These are phyloP conservation scores for Lepidocyrtoides sp. DNA, from an alignment of 2,888 invertebrate species.

Conservation along the genomic window DNA sequence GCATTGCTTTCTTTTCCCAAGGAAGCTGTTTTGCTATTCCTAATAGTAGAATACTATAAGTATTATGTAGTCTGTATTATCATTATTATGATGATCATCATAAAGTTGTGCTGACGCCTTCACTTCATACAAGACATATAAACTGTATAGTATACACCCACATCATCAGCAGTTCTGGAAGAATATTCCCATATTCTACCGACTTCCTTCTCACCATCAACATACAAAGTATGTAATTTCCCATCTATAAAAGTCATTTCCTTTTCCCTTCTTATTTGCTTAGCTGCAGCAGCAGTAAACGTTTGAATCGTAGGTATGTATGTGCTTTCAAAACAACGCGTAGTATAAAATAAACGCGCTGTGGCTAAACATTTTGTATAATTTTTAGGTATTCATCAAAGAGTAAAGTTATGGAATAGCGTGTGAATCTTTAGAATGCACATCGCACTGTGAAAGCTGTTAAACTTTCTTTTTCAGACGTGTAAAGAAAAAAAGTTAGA, in stretches of 20 bases:
- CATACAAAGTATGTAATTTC: conserved; percentile 54
- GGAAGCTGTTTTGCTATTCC: neutral
- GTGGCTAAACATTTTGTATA: neutral
- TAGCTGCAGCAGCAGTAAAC: neutral
- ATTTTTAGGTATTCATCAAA: neutral
- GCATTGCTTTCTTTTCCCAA: neutral
- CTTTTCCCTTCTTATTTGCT: conserved; percentile 42
- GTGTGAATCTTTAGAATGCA: conserved; percentile 14
- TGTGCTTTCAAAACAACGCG: neutral
- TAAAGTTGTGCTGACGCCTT: conserved; percentile 64
- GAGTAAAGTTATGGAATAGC: neutral
- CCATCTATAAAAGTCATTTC: conserved; percentile 71
- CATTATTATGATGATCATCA: conserved; percentile 33
- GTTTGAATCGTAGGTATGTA: neutral
- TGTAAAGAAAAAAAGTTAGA: neutral
- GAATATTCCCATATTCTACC: conserved; percentile 13
- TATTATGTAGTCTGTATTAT: neutral
- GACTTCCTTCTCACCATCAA: conserved; percentile 50
- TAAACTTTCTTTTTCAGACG: conserved; percentile 22
- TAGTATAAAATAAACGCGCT: no score
- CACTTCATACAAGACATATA: neutral
- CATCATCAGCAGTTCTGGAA: conserved; percentile 11
- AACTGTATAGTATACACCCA: neutral
- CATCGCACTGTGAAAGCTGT: conserved; percentile 21
- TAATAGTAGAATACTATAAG: neutral